A percentile compares a stretch with the other conserved stretches of the same genome.
Conservation (phyloP, 2,113 vertebrate genomes). For the Heptranchias perlo region DNA sequence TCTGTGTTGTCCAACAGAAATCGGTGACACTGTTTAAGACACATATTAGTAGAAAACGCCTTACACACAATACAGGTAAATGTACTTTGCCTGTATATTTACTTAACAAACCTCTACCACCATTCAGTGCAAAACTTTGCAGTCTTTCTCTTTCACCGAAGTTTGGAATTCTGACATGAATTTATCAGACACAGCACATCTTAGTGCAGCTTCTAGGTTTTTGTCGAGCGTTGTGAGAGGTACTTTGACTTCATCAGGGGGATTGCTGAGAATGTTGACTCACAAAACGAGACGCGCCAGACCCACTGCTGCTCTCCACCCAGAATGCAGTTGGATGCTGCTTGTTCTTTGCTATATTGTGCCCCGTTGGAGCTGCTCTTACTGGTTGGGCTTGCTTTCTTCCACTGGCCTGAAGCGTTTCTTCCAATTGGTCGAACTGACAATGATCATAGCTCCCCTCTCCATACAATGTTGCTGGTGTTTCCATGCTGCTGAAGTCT, state of each 20-base stretch:
- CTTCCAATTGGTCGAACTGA: background rate
- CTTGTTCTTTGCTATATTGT: background rate
- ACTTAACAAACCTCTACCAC: too few relatives aligned
- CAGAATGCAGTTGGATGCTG: background rate
- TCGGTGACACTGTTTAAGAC: background rate
- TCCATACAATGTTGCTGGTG: background rate
- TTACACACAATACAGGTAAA: too few relatives aligned
- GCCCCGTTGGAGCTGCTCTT: background rate
- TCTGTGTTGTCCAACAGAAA: background rate
- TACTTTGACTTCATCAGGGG: too few relatives aligned
- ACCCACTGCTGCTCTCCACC: background rate
- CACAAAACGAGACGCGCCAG: background rate
- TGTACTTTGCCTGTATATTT: too few relatives aligned
- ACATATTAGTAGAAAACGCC: background rate
- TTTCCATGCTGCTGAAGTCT: background rate
- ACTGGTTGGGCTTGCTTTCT: background rate
- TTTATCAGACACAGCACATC: too few relatives aligned
- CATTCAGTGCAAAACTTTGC: too few relatives aligned
- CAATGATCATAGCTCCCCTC: background rate
- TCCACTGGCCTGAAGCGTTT: background rate
- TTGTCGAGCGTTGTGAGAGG: too few relatives aligned
- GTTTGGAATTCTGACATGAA: too few relatives aligned
- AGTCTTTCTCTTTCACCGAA: too few relatives aligned
- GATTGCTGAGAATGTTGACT: background rate
- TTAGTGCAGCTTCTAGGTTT: too few relatives aligned